A percentile compares a stretch with the other conserved stretches of the same genome.
These are phyloP conservation scores for Nymphalis io DNA, from an alignment of 1,140 invertebrate species.

Conservation along the genomic window DNA sequence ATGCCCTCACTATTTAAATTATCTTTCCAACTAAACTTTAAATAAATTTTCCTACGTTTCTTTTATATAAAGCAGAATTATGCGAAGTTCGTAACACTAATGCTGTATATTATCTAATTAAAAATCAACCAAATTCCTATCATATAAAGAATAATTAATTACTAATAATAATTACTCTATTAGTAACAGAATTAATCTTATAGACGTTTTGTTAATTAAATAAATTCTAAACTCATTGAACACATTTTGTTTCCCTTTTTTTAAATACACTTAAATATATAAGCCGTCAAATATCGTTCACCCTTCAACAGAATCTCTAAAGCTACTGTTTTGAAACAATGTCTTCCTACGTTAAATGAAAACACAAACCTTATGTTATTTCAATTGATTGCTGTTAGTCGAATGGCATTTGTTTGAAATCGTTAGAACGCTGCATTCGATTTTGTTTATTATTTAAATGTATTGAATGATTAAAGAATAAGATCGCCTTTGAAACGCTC, in stretches of 20 bases:
- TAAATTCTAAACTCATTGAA: too few relatives aligned
- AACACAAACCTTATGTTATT: conserved; percentile 13
- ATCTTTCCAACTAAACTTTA: background rate
- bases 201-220: too few relatives aligned
- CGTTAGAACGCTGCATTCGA: conserved; percentile 13
- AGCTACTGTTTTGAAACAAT: conserved; percentile 1
- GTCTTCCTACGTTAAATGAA: conserved; percentile 3
- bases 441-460: conserved; percentile 31
- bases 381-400: conserved; percentile 18
- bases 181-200: too few relatives aligned
- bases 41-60: background rate
- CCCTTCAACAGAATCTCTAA: conserved; percentile 6
- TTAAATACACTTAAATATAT: background rate
- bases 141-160: background rate
- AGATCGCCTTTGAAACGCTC: background rate
- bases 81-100: too few relatives aligned
- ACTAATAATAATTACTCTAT: too few relatives aligned
- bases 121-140: background rate
- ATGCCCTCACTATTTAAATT: conserved; percentile 17
- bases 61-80: background rate
- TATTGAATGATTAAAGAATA: conserved; percentile 12
- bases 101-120: too few relatives aligned
- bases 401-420: conserved; percentile 28
- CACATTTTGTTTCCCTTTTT: too few relatives aligned
- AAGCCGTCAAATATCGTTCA: background rate